A percentile compares a stretch with the other conserved stretches of the same genome.
These are phyloP conservation scores for Loxodonta africana DNA, from an alignment of 2,113 vertebrate genomes.

Conservation along the genomic window DNA sequence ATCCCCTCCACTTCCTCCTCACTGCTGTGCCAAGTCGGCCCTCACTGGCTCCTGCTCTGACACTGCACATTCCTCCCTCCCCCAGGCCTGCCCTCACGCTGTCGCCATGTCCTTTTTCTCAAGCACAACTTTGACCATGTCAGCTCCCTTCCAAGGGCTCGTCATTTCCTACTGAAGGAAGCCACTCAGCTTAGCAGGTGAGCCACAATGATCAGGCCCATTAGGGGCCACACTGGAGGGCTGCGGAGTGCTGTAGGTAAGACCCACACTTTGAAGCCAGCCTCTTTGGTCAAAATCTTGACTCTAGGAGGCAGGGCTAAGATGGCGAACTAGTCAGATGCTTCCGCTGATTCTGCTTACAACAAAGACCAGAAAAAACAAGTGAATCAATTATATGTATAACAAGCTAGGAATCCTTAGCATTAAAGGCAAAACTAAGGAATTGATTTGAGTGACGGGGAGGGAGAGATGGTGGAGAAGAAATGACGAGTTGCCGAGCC, in stretches of 20 bases:
- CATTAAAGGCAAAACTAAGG: no score
- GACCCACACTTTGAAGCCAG: background rate
- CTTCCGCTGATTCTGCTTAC: no score
- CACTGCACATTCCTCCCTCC: background rate
- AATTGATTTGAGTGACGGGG: no score
- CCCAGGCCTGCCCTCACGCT: background rate
- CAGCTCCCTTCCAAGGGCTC: background rate
- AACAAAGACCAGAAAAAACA: no score
- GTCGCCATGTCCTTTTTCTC: background rate
- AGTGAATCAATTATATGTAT: no score
- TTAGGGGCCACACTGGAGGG: background rate
- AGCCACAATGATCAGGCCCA: background rate
- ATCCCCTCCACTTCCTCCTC: fast-evolving
- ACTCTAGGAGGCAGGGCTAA: no score
- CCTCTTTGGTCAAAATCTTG: background rate
- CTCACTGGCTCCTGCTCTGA: background rate
- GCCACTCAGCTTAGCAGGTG: background rate
- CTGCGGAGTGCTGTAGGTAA: background rate
- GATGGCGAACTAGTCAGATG: no score
- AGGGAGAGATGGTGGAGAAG: no score
- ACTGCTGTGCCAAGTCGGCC: background rate
- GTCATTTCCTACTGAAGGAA: background rate
- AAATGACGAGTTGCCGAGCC: no score
- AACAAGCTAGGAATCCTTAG: no score
- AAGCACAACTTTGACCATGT: background rate